These are phyloP conservation scores for Nebria brevicollis DNA, from an alignment of 2,888 invertebrate species.

Conservation along the genomic window DNA sequence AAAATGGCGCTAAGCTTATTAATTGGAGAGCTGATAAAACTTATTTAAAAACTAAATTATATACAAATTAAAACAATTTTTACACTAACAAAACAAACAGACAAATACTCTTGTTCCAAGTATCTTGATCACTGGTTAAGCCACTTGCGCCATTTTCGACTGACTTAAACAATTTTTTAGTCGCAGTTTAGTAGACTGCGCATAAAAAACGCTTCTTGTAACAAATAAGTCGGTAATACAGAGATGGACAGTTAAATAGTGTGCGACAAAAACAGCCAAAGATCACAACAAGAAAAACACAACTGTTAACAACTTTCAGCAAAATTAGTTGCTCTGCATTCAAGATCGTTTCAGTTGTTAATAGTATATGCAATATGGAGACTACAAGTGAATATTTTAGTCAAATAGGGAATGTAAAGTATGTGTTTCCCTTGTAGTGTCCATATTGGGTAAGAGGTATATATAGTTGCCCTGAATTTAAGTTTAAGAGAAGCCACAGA, in stretches of 20 bases:
- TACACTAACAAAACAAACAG: background rate
- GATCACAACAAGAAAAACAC: background rate
- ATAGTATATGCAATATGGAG: background rate
- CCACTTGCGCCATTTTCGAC: background rate
- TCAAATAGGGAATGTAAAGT: background rate
- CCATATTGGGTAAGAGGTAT: background rate
- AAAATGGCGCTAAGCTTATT: background rate
- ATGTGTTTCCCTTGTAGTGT: background rate
- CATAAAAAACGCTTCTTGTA: background rate
- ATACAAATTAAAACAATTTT: background rate
- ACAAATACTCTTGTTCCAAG: slow-evolving; percentile 27
- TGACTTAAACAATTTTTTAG: background rate
- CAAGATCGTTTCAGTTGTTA: background rate
- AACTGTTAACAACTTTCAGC: background rate
- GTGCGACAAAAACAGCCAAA: slow-evolving; percentile 1
- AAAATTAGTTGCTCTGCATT: background rate
- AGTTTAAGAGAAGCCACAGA: background rate
- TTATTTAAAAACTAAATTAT: background rate
- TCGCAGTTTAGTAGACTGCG: too few species aligned
- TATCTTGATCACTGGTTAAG: slow-evolving; percentile 26
- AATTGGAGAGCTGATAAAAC: background rate
- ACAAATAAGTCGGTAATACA: background rate
- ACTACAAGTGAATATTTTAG: background rate
- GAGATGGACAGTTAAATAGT: background rate
- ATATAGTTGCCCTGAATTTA: background rate